phyloP scores from a whole-genome alignment of 2,797 vertebrate genomes.

The Gallinago solitaria region DNA sequence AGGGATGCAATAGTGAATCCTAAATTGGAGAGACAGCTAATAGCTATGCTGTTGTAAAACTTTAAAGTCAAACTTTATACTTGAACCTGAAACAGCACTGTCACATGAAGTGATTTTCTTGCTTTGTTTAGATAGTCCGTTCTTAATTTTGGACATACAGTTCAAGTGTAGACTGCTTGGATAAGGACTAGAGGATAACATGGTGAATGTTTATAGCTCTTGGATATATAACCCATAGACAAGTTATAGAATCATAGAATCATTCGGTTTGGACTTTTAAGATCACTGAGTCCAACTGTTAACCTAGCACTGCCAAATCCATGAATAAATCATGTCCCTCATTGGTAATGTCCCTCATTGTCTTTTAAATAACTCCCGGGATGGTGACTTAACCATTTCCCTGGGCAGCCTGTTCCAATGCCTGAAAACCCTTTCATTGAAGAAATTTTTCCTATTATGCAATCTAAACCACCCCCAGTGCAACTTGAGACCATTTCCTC shows the following conservation, averaged over 20 bases:
- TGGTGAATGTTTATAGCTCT: not conserved
- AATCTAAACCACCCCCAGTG: not conserved
- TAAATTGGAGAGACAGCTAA: not conserved
- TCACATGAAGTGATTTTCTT: not conserved
- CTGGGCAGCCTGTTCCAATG: not conserved
- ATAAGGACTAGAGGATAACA: not conserved
- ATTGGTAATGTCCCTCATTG: too few relatives aligned
- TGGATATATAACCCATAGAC: not conserved
- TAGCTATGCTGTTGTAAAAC: not conserved
- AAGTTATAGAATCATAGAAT: not conserved
- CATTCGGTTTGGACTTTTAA: not conserved
- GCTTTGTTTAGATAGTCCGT: not conserved
- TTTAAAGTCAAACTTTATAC: not conserved
- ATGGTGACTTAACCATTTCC: not conserved
- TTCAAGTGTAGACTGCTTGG: not conserved
- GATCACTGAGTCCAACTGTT: not conserved
- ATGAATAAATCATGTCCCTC: not conserved
- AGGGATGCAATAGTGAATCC: not conserved
- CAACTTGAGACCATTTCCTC: not conserved
- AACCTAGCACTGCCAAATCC: not conserved
- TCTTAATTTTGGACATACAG: not conserved
- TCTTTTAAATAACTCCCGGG: not conserved
- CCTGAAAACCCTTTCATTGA: not conserved
- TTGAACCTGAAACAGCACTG: not conserved
- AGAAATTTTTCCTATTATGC: not conserved